Conservation (phyloP, 2,888 invertebrate species). For the Eristalis tenax region DNA sequence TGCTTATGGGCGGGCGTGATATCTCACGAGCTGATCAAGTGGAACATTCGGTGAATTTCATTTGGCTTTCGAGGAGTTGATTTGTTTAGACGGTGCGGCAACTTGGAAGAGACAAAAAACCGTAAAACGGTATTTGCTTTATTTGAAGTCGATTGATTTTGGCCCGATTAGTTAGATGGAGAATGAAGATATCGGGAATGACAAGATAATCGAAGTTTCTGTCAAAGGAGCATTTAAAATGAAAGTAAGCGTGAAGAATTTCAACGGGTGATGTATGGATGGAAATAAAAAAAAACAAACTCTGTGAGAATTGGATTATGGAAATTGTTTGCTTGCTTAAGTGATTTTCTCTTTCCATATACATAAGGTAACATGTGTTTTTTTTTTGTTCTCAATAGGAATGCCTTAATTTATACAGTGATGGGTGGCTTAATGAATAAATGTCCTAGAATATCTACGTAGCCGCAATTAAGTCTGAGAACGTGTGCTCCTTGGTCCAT, state of each 20-base stretch:
- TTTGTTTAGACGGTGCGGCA: slow-evolving; percentile 67
- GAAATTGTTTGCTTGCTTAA: background rate
- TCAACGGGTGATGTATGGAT: background rate
- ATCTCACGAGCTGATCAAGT: slow-evolving; percentile 58
- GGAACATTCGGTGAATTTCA: slow-evolving; percentile 55
- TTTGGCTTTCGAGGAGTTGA: slow-evolving; percentile 48
- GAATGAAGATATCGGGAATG: slow-evolving; percentile 3
- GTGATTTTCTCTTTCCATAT: background rate
- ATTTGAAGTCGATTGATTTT: slow-evolving; percentile 52
- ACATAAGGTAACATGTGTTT: background rate
- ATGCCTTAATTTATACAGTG: background rate
- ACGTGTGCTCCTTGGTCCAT: no score
- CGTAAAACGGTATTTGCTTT: slow-evolving; percentile 43
- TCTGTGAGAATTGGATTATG: background rate
- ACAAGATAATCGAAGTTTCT: slow-evolving; percentile 16
- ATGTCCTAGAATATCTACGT: no score
- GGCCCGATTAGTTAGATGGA: slow-evolving; percentile 20
- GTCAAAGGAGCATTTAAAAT: background rate
- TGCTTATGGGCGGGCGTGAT: slow-evolving; percentile 62
- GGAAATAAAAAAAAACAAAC: background rate
- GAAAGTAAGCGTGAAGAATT: background rate
- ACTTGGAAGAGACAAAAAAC: slow-evolving; percentile 52
- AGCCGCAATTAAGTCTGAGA: no score
- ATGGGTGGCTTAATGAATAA: background rate
- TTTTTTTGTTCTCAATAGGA: background rate